phyloP scores from a whole-genome alignment of 1,140 invertebrate species.

The Gryon sp. region DNA sequence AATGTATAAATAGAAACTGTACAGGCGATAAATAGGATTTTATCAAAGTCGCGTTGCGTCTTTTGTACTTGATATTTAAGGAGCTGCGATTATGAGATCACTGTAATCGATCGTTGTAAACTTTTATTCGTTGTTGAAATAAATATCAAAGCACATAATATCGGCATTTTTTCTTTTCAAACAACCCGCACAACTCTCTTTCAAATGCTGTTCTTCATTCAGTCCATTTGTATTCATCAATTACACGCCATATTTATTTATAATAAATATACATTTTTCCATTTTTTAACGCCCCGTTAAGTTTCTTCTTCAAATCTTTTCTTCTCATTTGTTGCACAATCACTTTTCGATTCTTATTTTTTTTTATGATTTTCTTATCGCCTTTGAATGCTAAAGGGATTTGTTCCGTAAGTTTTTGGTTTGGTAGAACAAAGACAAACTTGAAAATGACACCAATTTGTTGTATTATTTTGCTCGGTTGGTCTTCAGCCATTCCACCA shows the following conservation, averaged over 20 bases:
- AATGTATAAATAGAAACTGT: constrained; percentile 24
- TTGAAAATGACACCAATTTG: too few species aligned
- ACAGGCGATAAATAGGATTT: constrained; percentile 15
- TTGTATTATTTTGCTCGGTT: too few species aligned
- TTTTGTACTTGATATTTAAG: constrained; percentile 53
- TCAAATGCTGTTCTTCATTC: background rate
- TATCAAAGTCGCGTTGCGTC: constrained; percentile 22
- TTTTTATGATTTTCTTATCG: constrained; percentile 13
- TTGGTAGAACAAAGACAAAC: constrained; percentile 7
- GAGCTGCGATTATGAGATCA: constrained; percentile 26
- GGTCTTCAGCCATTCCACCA: constrained; percentile 17
- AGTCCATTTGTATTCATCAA: too few species aligned
- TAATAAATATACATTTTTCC: too few species aligned
- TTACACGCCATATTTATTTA: too few species aligned
- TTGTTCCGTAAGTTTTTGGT: constrained; percentile 12
- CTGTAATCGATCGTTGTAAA: constrained; percentile 62
- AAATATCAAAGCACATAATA: constrained; percentile 57
- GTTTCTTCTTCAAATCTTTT: constrained; percentile 17
- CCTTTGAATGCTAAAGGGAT: constrained; percentile 31
- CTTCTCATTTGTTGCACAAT: constrained; percentile 1
- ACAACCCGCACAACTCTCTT: background rate
- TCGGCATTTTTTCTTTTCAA: constrained; percentile 8
- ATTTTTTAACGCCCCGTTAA: constrained; percentile 12
- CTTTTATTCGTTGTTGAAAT: constrained; percentile 64
- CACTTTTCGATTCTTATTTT: background rate